Evolutionary conservation across 1,140 invertebrate species (phyloP), one percentile per base, ranked within the genome.

Genomic region (Drosophila pallidifrons): DNA sequence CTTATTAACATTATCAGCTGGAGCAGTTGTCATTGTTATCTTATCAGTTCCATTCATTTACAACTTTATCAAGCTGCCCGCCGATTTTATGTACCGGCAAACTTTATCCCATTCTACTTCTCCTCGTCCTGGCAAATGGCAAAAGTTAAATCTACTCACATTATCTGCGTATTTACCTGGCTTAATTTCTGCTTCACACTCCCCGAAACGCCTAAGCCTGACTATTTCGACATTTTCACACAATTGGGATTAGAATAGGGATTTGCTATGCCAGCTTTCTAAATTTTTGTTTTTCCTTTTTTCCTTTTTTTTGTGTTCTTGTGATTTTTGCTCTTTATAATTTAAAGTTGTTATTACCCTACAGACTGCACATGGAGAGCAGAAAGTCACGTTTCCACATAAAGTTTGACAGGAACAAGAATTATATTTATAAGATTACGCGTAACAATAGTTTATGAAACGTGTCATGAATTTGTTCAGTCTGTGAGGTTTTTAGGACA

Each of bases 121-220:
- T 25, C 20, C 20, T 25, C 20, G 4, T 2, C 35, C 63, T 25
- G 41, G n/a, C 51, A 71, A 85, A 74, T 89, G 71, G 69, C 72
- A 75, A 76, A 88, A 88, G 83, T 88, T 88, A 83, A 88, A 83
- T 88, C 83, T 57, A 65, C 63, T 77, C 71, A 70, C 69, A 87
- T 82, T 82, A 85, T 72, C 79, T 61, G 82, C 77, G 79, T 59
- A 71, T 86, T 86, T 79, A 81, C 82, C 51, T 79, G 82, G 65
- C 71, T 79, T 82, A 82, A 77, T 73, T 71, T 47, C 59, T 41
- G 28, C 32, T 4, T 1, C 63, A 5, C 35, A 45, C n/a, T 8
- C 13, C 8, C 32, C 20, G 0, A 4, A 25, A 43, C 13, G 20
- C 5, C 11, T 41, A 32, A 15, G 20, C 32, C 11, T 11, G 45